A percentile compares a stretch with the other conserved stretches of the same genome.
Evolutionary conservation across 2,797 vertebrate genomes (phyloP).

Genomic region (Margarornis squamiger): DNA sequence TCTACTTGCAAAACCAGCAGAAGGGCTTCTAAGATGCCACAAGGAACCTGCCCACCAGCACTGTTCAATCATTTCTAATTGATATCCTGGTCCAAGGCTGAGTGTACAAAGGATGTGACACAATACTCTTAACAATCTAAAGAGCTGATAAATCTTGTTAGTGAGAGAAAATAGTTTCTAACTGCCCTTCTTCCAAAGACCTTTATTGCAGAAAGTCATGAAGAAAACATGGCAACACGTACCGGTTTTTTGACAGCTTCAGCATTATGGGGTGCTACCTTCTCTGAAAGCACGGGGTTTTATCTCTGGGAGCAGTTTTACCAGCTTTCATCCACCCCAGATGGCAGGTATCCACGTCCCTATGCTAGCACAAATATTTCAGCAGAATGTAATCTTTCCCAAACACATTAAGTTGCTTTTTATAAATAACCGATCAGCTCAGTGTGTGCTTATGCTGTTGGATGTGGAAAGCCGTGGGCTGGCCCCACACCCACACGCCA

Average conservation of each 20-base stretch:
- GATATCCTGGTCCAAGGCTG: not conserved
- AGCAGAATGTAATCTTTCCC: slow-evolving; percentile 29
- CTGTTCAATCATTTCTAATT: not conserved
- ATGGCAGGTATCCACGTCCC: not conserved
- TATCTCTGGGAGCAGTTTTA: not conserved
- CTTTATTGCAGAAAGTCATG: not conserved
- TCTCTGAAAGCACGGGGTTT: not conserved
- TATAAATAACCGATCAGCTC: not conserved
- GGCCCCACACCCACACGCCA: not conserved
- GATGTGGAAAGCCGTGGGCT: not conserved
- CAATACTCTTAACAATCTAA: not conserved
- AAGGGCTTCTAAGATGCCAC: not conserved
- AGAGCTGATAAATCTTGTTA: not conserved
- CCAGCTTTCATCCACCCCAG: not conserved
- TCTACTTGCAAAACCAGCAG: not conserved
- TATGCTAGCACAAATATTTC: slow-evolving; percentile 15
- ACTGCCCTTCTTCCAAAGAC: not conserved
- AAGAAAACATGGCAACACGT: not conserved
- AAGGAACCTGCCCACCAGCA: not conserved
- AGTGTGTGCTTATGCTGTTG: not conserved
- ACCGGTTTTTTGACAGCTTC: not conserved
- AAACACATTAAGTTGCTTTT: slow-evolving; percentile 45
- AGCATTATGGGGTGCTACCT: not conserved
- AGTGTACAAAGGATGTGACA: not conserved
- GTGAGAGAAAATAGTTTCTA: not conserved